These are phyloP conservation scores for Chlamydotis undulata DNA, from an alignment of 2,113 vertebrate genomes.

Conservation along the genomic window DNA sequence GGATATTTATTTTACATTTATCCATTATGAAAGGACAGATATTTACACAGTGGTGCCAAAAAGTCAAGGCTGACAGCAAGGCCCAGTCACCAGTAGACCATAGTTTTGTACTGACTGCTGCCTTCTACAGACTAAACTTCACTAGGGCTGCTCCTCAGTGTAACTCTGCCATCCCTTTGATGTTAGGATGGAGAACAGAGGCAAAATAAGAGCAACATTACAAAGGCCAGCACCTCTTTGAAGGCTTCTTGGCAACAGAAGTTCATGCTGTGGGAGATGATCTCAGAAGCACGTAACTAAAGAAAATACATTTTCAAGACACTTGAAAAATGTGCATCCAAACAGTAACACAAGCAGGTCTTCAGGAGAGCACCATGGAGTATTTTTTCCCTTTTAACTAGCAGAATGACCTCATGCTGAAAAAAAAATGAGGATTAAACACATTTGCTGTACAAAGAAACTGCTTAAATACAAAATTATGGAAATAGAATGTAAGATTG, in stretches of 20 bases:
- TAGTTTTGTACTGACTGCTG: background rate
- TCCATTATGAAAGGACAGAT: rapidly evolving
- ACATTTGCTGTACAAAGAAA: background rate
- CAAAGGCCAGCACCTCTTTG: background rate
- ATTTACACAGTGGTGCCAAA: background rate
- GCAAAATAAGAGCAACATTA: background rate
- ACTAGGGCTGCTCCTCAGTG: background rate
- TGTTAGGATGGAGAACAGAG: too few species aligned
- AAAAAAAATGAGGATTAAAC: background rate
- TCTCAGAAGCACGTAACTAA: background rate
- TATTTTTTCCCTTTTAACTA: background rate
- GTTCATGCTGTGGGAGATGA: background rate
- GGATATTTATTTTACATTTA: background rate
- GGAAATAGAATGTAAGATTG: background rate
- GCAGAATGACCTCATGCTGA: background rate
- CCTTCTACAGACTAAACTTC: background rate
- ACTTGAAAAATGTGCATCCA: rapidly evolving
- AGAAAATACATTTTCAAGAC: background rate
- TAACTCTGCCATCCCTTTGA: too few species aligned
- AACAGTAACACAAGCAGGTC: background rate
- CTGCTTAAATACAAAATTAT: background rate
- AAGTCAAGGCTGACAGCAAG: background rate
- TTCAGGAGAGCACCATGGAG: background rate
- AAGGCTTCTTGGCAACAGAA: background rate
- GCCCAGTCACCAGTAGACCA: too few species aligned